Conservation (phyloP, 2,797 vertebrate genomes). For the Centroberyx gerrardi region DNA sequence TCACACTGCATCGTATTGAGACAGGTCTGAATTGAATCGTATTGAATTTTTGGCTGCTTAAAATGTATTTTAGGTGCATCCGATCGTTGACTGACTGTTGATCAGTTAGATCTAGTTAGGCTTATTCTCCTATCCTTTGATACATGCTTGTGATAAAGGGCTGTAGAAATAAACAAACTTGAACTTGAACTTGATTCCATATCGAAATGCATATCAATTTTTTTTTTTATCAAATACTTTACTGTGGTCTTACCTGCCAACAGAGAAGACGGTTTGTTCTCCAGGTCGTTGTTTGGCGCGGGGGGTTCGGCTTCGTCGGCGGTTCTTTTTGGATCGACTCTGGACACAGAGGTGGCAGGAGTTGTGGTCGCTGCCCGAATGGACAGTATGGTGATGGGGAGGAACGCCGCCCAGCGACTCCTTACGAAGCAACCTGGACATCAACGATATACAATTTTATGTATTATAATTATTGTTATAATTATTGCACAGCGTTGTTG, state of each 20-base stretch:
- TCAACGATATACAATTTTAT: slow-evolving; percentile 7
- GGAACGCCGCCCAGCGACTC: slow-evolving; percentile 87
- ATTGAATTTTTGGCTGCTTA: too few relatives aligned
- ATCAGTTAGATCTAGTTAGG: too few relatives aligned
- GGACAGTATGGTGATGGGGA: slow-evolving; percentile 94
- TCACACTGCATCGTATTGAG: too few relatives aligned
- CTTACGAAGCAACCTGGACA: slow-evolving; percentile 85
- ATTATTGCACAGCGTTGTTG: background rate
- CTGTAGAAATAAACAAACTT: too few relatives aligned
- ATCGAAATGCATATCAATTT: too few relatives aligned
- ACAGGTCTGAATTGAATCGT: too few relatives aligned
- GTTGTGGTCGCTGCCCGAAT: slow-evolving; percentile 89
- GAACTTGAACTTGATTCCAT: too few relatives aligned
- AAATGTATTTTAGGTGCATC: too few relatives aligned
- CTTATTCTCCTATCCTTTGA: too few relatives aligned
- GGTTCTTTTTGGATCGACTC: slow-evolving; percentile 87
- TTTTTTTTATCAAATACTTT: too few relatives aligned
- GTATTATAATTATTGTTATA: background rate
- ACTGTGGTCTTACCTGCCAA: slow-evolving; percentile 89
- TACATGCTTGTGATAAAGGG: too few relatives aligned
- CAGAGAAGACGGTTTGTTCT: slow-evolving; percentile 95
- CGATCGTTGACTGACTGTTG: too few relatives aligned
- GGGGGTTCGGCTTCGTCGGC: slow-evolving; percentile 88
- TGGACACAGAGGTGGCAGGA: slow-evolving; percentile 93
- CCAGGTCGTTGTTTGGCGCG: slow-evolving; percentile 87